Conservation (phyloP, 2,113 vertebrate species). For the Campylomormyrus tamandua region DNA sequence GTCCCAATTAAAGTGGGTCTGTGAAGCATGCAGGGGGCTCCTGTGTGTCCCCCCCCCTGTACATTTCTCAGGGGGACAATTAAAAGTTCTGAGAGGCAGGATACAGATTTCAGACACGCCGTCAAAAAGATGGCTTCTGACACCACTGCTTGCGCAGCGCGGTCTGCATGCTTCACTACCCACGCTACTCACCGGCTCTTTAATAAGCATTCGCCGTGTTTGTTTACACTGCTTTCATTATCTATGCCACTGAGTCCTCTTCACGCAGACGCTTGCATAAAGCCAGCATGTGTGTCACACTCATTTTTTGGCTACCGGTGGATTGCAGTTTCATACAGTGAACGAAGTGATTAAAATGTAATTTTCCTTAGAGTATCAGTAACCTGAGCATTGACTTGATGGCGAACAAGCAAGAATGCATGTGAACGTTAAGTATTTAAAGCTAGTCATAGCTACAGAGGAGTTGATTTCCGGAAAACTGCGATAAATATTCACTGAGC, state of each 20-base stretch:
- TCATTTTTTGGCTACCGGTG: background rate
- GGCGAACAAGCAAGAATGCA: background rate
- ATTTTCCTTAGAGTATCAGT: background rate
- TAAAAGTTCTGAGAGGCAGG: slow-evolving; percentile 8
- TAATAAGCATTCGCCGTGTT: background rate
- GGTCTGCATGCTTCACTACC: background rate
- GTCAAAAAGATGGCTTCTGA: background rate
- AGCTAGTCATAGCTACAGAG: background rate
- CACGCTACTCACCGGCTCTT: background rate
- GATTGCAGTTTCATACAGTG: background rate
- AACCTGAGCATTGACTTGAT: background rate
- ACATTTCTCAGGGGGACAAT: slow-evolving; percentile 14
- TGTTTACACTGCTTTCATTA: background rate
- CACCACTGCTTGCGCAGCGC: background rate
- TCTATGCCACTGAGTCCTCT: background rate
- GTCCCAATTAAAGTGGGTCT: slow-evolving; percentile 30
- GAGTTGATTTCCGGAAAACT: background rate
- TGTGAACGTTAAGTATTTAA: background rate
- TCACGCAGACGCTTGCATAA: background rate
- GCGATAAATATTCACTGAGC: background rate
- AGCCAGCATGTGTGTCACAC: background rate
- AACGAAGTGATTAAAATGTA: background rate
- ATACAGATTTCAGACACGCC: background rate
- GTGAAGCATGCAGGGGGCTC: slow-evolving; percentile 29
- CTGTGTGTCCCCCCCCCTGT: slow-evolving; percentile 20